A percentile compares a stretch with the other conserved stretches of the same genome.
Evolutionary conservation across 2,113 vertebrate species (phyloP).

Genomic region (Hyperopisus bebe): DNA sequence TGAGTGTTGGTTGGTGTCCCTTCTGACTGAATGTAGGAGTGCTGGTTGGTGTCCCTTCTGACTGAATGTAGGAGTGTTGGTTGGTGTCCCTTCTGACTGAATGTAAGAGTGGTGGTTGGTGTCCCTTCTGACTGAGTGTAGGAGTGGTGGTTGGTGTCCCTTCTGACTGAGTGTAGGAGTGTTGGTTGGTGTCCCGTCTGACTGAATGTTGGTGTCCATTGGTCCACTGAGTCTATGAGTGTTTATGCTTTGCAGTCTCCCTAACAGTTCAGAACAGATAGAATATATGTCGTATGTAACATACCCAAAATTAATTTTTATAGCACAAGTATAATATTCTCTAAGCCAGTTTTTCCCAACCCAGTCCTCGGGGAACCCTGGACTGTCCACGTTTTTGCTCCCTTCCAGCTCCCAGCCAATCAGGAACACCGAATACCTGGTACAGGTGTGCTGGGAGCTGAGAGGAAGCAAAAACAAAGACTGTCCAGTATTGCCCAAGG

Average conservation of each 20-base stretch:
- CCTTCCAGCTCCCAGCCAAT: too few relatives aligned
- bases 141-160: too few relatives aligned
- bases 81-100: background rate
- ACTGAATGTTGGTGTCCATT: background rate
- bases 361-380: too few relatives aligned
- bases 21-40: too few relatives aligned
- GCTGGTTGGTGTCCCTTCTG: background rate
- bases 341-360: too few relatives aligned
- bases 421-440: too few relatives aligned
- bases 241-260: background rate
- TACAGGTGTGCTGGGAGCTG: too few relatives aligned
- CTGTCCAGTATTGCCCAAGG: too few relatives aligned
- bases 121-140: background rate
- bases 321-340: background rate
- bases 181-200: background rate
- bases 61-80: background rate
- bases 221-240: background rate
- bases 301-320: background rate
- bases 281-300: background rate
- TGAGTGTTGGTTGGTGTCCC: too few relatives aligned
- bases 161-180: too few relatives aligned
- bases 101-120: background rate
- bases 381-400: too few relatives aligned
- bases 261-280: background rate
- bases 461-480: too few relatives aligned